Evolutionary conservation across 2,113 vertebrate species (phyloP).

Genomic region (Vidua chalybeata): DNA sequence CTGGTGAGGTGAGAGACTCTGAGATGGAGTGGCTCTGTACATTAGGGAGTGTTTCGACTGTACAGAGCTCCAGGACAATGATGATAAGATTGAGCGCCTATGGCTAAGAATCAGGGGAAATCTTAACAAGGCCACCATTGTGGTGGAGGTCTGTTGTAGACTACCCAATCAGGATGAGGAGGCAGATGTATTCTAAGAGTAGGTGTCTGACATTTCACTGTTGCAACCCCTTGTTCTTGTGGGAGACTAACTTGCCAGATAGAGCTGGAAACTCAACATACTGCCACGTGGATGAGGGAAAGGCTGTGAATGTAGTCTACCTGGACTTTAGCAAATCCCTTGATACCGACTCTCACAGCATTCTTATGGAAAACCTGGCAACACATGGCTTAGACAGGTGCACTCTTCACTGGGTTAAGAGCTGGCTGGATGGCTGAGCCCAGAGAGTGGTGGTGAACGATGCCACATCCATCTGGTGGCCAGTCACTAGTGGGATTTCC

Average conservation of each 20-base stretch:
- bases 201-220: not conserved
- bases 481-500: accelerated
- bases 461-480: too few species aligned
- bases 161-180: not conserved
- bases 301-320: not conserved
- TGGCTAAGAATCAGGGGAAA: not conserved
- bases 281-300: not conserved
- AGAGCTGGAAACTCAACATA: not conserved
- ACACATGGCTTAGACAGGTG: not conserved
- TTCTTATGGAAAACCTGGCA: not conserved
- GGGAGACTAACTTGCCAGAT: not conserved
- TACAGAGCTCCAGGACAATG: not conserved
- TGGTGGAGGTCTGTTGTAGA: not conserved
- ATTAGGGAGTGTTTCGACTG: accelerated
- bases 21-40: not conserved
- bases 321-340: not conserved
- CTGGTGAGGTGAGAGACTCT: not conserved
- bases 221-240: not conserved
- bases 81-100: not conserved
- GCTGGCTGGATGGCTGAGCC: not conserved
- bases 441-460: accelerated
- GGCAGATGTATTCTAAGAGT: not conserved
- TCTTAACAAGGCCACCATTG: not conserved
- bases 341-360: accelerated
- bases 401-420: not conserved